A percentile compares a stretch with the other conserved stretches of the same genome.
phyloP scores from a whole-genome alignment of 2,113 vertebrate species.

The Cephalopterus ornatus region DNA sequence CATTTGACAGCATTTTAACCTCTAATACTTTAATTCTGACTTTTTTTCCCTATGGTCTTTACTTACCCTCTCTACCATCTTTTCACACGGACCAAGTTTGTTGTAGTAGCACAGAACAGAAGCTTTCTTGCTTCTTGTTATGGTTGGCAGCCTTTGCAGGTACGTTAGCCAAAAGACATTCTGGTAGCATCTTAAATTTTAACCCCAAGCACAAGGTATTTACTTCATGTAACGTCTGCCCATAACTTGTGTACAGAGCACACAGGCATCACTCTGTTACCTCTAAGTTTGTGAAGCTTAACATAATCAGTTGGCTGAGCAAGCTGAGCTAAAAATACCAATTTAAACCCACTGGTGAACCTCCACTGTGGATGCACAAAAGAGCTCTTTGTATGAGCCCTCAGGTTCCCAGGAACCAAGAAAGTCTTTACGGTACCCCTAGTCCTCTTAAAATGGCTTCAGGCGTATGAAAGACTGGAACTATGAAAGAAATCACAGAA shows the following conservation, averaged over 20 bases:
- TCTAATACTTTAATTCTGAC: neutral
- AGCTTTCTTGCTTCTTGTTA: constrained; percentile 27
- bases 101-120: constrained; percentile 3
- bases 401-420: neutral
- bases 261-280: neutral
- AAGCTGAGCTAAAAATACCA: neutral
- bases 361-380: neutral
- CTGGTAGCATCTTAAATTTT: constrained; percentile 23
- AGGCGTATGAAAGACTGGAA: neutral
- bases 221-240: neutral
- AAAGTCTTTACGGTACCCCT: neutral
- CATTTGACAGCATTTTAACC: neutral
- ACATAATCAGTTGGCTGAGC: neutral
- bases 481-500: neutral
- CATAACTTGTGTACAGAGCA: neutral
- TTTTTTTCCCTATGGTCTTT: neutral
- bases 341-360: neutral
- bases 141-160: neutral
- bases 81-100: neutral
- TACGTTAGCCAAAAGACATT: neutral
- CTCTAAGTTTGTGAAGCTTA: neutral
- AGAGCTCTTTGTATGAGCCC: neutral
- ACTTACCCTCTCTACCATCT: neutral
- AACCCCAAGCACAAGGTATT: neutral
- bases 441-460: neutral